Conservation (phyloP, 2,113 vertebrate genomes). For the Leptobrachium leishanense region DNA sequence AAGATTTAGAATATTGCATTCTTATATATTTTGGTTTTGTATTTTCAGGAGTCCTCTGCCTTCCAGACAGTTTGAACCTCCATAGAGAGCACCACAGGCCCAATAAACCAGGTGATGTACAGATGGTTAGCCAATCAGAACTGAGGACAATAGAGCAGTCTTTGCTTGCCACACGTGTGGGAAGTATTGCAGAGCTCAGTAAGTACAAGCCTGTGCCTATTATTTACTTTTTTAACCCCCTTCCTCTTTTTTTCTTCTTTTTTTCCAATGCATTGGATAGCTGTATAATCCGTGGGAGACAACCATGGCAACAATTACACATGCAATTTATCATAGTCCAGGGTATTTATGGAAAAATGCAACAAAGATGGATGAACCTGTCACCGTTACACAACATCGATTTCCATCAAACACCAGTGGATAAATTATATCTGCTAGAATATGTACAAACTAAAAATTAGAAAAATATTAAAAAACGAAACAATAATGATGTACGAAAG, state of each 20-base stretch:
- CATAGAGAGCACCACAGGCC: constrained; percentile 86
- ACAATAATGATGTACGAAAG: background rate
- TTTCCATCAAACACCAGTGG: constrained; percentile 5
- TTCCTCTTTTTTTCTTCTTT: background rate
- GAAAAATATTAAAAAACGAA: background rate
- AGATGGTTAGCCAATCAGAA: constrained; percentile 90
- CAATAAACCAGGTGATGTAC: constrained; percentile 81
- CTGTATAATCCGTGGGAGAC: constrained; percentile 24
- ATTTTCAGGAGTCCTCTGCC: constrained; percentile 84
- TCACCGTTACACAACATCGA: constrained; percentile 10
- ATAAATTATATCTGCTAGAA: background rate
- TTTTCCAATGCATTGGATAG: background rate
- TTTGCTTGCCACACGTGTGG: constrained; percentile 89
- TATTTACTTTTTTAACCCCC: constrained; percentile 18
- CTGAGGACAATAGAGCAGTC: constrained; percentile 91
- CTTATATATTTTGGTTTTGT: constrained; percentile 45
- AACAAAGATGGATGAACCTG: constrained; percentile 28
- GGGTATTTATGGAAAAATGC: constrained; percentile 31
- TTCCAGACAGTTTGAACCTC: constrained; percentile 89
- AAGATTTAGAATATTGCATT: constrained; percentile 28
- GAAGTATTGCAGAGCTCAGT: constrained; percentile 97
- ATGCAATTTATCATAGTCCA: constrained; percentile 32
- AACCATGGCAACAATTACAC: constrained; percentile 25
- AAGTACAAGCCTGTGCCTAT: constrained; percentile 64
- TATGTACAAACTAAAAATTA: background rate